Evolutionary conservation across 2,113 vertebrate species (phyloP), one percentile per base, ranked within the genome.

Genomic region (Gadus chalcogrammus): DNA sequence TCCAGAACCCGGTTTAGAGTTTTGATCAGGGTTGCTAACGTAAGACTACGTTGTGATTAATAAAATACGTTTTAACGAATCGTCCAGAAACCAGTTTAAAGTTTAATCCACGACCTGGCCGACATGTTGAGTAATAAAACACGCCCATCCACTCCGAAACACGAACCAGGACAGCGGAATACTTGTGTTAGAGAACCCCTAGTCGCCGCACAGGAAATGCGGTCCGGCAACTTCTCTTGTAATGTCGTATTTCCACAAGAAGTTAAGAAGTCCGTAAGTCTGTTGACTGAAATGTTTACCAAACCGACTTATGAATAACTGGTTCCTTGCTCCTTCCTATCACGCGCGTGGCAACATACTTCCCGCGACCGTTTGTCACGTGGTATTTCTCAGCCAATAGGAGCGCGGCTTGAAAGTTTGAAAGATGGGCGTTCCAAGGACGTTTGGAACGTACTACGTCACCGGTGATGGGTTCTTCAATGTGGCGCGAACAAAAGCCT

Each of bases 281-380:
- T 24, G 24, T 24, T 24, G 24, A 24, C 24, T 24, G 24, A 24
- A 56, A 69, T 93, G 91, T 92, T 92, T 89, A 91, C 88, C 77
- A 84, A 70, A 70, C 74, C 75, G 67, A 88, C 16, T 13, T 82
- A 87, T 84, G 84, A 79, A 78, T 76, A 75, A 35, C 60, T 67
- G 12, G 65, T 18, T 16, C 18, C 62, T 16, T 18, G 7, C 22
- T 69, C 79, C 83, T 86, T 86, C 83, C 82, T 70, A 81, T 89
- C 82, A 87, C 81, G 82, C 86, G 86, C 90, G 87, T 91, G 89
- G 72, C 81, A 71, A 42, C 88, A 87, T 68, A 89, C 93, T 97
- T 96, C 94, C 93, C 95, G 94, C 95, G 95, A 95, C 95, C 95
- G 96, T 97, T 97, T 92, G 81, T 92, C 95, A 95, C 89, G 77